phyloP scores from a whole-genome alignment of 2,113 vertebrate species.

The Chaetops frenatus region DNA sequence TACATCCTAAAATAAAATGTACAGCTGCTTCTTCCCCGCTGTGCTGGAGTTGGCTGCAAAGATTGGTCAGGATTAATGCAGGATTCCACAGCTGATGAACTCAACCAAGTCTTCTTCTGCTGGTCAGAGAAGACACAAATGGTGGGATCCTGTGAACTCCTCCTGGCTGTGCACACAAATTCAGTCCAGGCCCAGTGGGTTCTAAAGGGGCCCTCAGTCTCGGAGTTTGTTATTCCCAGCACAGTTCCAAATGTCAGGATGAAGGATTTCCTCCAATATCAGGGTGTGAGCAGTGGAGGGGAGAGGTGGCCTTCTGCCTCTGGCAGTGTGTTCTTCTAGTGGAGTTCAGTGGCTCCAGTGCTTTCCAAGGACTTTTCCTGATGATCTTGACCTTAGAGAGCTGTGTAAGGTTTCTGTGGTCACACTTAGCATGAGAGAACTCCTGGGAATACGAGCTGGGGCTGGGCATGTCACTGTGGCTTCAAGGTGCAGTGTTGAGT shows the following conservation, averaged over 20 bases:
- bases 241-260: not conserved
- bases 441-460: not conserved
- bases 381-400: not conserved
- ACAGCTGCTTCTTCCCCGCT: not conserved
- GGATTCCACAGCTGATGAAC: not conserved
- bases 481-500: not conserved
- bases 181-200: not conserved
- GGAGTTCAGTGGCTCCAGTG: not conserved
- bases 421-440: not conserved
- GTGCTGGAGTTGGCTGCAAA: not conserved
- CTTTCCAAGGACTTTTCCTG: not conserved
- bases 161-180: not conserved
- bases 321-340: rapidly evolving
- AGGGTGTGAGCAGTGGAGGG: not conserved
- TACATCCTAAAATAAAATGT: not conserved
- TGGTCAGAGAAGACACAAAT: not conserved
- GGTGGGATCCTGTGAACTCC: not conserved
- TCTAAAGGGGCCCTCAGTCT: not conserved
- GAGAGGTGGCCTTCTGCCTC: not conserved
- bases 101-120: not conserved
- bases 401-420: not conserved
- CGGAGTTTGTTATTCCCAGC: not conserved
- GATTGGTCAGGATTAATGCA: not conserved
- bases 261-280: not conserved
- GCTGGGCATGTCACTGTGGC: rapidly evolving